Conservation (phyloP, 2,797 vertebrate genomes). For the Molossus alvarezi region DNA sequence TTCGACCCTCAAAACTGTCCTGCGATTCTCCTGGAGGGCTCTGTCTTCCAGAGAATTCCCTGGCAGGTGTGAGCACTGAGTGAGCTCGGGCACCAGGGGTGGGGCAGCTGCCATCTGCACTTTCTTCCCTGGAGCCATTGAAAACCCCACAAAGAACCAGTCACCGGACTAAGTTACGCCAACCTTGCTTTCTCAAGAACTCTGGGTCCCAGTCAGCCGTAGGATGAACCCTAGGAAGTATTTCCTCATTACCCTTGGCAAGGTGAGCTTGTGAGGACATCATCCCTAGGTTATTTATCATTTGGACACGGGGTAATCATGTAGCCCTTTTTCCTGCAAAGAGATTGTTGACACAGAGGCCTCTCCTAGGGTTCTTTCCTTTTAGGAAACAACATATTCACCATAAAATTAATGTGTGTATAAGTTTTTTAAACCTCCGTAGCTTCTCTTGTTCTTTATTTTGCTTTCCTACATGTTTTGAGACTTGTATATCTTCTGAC, state of each 20-base stretch:
- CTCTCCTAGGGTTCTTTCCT: not conserved
- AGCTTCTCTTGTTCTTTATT: not conserved
- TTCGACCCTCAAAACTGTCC: not conserved
- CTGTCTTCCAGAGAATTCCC: not conserved
- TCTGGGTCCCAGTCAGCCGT: not conserved
- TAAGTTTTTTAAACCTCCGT: not conserved
- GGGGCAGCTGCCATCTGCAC: not conserved
- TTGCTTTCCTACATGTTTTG: not conserved
- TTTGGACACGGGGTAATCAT: not conserved
- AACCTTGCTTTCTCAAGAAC: slow-evolving; percentile 1
- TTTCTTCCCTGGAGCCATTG: slow-evolving; percentile 53
- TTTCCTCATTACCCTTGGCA: slow-evolving; percentile 19
- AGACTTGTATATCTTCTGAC: not conserved
- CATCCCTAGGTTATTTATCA: not conserved
- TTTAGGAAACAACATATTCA: slow-evolving; percentile 22
- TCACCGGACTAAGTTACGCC: not conserved
- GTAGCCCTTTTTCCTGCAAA: not conserved
- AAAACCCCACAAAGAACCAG: not conserved
- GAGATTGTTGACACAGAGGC: not conserved
- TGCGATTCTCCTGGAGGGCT: not conserved
- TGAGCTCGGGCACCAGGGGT: not conserved
- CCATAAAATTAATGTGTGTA: not conserved
- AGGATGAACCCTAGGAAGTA: not conserved
- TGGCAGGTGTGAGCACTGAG: not conserved
- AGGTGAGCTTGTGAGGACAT: not conserved